Percentiles rank a stretch among this genome's conserved stretches.
These are phyloP conservation scores for Nomada goodeniana DNA, from an alignment of 2,888 invertebrate genomes.

Conservation along the genomic window DNA sequence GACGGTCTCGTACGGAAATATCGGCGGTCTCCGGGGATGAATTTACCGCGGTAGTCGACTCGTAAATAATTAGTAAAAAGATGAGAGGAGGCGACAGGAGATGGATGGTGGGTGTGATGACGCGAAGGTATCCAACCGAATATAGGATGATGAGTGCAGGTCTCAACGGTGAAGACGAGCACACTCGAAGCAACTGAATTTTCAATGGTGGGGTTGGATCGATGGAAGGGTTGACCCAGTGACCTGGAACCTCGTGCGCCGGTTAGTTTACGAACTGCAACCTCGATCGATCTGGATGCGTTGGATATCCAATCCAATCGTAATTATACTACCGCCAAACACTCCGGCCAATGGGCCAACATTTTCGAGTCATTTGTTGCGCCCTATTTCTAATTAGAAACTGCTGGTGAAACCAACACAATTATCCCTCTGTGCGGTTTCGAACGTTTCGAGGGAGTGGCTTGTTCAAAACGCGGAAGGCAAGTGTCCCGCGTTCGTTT, in stretches of 20 bases:
- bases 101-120: constrained; percentile 21
- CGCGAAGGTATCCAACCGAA: constrained; percentile 41
- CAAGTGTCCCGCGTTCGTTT: background rate
- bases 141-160: constrained; percentile 43
- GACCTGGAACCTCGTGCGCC: constrained; percentile 72
- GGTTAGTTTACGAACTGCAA: constrained; percentile 69
- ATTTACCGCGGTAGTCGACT: constrained; percentile 8
- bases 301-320: constrained; percentile 56
- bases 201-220: constrained; percentile 73
- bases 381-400: constrained; percentile 15
- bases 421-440: background rate
- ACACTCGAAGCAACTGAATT: constrained; percentile 64
- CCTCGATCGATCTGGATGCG: constrained; percentile 65
- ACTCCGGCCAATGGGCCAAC: background rate
- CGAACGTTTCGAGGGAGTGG: background rate
- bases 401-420: background rate
- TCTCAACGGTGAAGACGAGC: constrained; percentile 52
- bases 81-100: background rate
- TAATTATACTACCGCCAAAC: constrained; percentile 51
- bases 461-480: background rate
- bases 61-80: constrained; percentile 54
- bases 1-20: constrained; percentile 31
- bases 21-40: constrained; percentile 29
- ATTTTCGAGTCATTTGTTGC: constrained; percentile 8
- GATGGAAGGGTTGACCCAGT: constrained; percentile 77